Evolutionary conservation across 2,888 invertebrate species (phyloP), one percentile per base, ranked within the genome.

Genomic region (Neuroscelio doddi): DNA sequence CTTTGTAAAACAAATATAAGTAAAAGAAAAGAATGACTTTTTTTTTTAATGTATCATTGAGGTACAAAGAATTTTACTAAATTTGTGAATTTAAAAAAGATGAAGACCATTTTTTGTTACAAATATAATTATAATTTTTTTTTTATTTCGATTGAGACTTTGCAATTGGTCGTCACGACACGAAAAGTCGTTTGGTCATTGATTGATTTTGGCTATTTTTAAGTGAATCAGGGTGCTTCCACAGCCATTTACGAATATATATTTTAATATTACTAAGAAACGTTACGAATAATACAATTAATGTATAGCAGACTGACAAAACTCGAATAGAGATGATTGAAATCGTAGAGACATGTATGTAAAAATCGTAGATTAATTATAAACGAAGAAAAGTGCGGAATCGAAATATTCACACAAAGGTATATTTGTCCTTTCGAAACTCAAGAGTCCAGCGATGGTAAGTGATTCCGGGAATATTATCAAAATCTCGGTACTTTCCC

Each of bases 181-280:
- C 15, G 36, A 14, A 10, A 3, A 36, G 15, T 36, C 10, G 36
- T 14, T 3, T 15, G 14, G 17, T 38, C 21, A 44, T 58, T 46
- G 52, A 15, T 57, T 29, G 42, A 21, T 57, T 47, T 42, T 45
- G 32, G 39, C n/a, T 29, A 69, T 76, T 75, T 71, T 73, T 75
- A 77, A 79, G 77, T 78, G 72, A 82, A 81, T 80, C 77, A 80
- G 76, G 82, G 82, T 83, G 83, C 83, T 83, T 83, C 80, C 80
- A 79, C 72, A 80, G 67, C 69, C 70, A 65, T 65, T 51, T 49
- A 50, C 29, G 41, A 50, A 46, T 57, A 44, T 47, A 32, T 62
- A 38, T 59, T 62, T 68, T 64, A 64, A 49, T 55, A 53, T 56
- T 47, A 51, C 51, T 41, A 50, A 65, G 67, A 69, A 64, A 73